phyloP scores from a whole-genome alignment of 1,140 invertebrate genomes.

The Mamestra configurata region DNA sequence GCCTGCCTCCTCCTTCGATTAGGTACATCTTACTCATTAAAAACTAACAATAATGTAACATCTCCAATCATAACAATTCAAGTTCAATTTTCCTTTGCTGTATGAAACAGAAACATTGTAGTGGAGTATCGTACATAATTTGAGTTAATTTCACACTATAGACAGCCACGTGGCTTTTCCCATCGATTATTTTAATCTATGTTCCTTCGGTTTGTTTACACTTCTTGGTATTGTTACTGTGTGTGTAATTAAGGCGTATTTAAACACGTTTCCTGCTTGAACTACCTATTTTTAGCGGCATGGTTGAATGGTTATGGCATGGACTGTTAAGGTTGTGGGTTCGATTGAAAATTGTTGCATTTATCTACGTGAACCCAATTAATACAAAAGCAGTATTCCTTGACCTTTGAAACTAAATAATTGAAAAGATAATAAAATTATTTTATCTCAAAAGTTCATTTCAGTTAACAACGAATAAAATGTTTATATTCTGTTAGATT shows the following conservation, averaged over 20 bases:
- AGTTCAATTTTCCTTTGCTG: background rate
- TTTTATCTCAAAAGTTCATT: no score
- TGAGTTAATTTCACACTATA: slow-evolving; percentile 53
- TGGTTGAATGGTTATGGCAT: background rate
- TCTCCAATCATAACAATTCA: background rate
- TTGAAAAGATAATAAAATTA: no score
- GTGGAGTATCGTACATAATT: slow-evolving; percentile 11
- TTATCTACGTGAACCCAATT: no score
- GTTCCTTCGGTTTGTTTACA: slow-evolving; percentile 17
- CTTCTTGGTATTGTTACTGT: slow-evolving; percentile 4
- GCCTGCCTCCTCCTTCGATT: no score
- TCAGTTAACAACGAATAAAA: no score
- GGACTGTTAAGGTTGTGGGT: background rate
- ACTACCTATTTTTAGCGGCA: background rate
- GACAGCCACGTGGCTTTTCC: slow-evolving; percentile 38
- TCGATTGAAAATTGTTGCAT: background rate
- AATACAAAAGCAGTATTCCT: no score
- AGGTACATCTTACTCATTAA: no score
- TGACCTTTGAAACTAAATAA: no score
- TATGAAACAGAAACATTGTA: background rate
- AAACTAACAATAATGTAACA: no score
- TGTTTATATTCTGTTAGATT: no score
- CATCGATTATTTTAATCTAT: slow-evolving; percentile 47
- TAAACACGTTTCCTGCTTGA: background rate
- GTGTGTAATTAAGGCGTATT: background rate